Evolutionary conservation across 2,113 vertebrate species (phyloP).

Genomic region (Aspidoscelis tigris): DNA sequence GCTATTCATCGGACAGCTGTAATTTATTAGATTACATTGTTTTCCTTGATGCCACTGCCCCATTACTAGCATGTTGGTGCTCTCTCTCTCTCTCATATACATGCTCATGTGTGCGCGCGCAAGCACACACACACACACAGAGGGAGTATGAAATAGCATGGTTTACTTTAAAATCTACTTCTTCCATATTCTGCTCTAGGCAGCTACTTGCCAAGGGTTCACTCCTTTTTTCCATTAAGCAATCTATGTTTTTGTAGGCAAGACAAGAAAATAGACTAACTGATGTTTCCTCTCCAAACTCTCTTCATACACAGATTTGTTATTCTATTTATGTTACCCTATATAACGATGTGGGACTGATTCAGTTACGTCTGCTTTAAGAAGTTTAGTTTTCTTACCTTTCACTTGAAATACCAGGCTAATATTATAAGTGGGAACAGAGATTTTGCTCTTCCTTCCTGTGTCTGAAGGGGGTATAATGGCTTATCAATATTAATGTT

Average conservation of each 20-base stretch:
- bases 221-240: slow-evolving; percentile 35
- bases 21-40: slow-evolving; percentile 74
- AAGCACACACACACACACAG: not conserved
- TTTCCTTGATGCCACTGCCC: slow-evolving; percentile 59
- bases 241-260: slow-evolving; percentile 40
- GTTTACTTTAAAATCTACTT: not conserved
- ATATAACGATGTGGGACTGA: not conserved
- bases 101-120: not conserved
- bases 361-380: too few species aligned
- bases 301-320: not conserved
- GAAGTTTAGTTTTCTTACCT: too few species aligned
- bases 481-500: too few species aligned
- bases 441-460: not conserved
- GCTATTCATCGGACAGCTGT: slow-evolving; percentile 61
- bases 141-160: too few species aligned
- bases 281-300: not conserved
- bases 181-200: slow-evolving; percentile 55
- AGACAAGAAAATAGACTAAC: slow-evolving; percentile 34
- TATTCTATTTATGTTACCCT: slow-evolving; percentile 12
- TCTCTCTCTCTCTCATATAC: not conserved
- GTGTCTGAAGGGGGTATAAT: not conserved
- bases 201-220: slow-evolving; percentile 42
- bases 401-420: too few species aligned
- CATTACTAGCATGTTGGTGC: slow-evolving; percentile 40
- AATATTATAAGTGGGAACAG: not conserved